A percentile compares a stretch with the other conserved stretches of the same genome.
These are phyloP conservation scores for Dryas iulia DNA, from an alignment of 1,140 invertebrate genomes.

Conservation along the genomic window DNA sequence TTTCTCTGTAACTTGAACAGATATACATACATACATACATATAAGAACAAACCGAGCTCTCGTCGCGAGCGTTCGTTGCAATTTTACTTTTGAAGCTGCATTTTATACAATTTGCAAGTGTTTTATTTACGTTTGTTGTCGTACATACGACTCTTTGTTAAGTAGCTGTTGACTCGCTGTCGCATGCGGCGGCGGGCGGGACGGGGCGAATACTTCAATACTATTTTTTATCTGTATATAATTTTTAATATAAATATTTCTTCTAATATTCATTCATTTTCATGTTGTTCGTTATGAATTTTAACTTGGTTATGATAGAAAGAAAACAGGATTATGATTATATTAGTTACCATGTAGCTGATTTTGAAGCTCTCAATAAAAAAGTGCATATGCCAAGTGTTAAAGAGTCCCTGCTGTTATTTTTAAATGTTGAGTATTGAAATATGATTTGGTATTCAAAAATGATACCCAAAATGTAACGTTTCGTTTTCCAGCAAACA, in stretches of 20 bases:
- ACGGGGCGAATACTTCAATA: neutral
- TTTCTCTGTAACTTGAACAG: too few relatives aligned
- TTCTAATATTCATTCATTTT: neutral
- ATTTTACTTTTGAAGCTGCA: neutral
- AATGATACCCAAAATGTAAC: too few relatives aligned
- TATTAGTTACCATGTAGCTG: too few relatives aligned
- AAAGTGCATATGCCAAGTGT: too few relatives aligned
- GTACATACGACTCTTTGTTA: neutral
- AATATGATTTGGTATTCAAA: too few relatives aligned
- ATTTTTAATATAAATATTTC: neutral
- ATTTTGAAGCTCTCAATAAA: too few relatives aligned
- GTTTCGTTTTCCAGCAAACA: too few relatives aligned
- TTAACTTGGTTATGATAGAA: neutral
- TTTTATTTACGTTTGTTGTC: neutral
- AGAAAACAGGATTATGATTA: too few relatives aligned
- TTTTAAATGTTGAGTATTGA: too few relatives aligned
- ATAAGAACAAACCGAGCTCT: too few relatives aligned
- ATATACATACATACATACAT: too few relatives aligned
- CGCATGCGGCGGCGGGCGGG: neutral
- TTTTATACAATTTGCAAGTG: neutral
- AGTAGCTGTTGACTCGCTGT: slow-evolving; percentile 6
- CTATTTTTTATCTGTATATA: neutral
- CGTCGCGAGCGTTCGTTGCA: neutral
- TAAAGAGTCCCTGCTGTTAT: too few relatives aligned
- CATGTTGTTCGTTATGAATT: neutral